phyloP scores from a whole-genome alignment of 2,888 invertebrate species.

The Patella depressa region DNA sequence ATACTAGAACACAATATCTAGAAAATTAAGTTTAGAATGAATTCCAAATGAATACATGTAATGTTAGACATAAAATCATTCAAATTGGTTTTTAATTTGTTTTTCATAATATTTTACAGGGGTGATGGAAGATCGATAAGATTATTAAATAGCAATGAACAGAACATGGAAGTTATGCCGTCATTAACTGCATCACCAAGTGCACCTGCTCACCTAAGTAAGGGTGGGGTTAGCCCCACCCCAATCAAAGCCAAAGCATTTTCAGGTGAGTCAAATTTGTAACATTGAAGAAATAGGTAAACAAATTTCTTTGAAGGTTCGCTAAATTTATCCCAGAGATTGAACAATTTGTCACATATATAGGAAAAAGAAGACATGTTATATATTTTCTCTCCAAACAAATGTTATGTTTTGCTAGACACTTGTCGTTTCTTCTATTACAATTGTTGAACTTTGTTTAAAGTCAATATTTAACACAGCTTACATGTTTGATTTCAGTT shows the following conservation, averaged over 20 bases:
- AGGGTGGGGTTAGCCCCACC: conserved; percentile 44
- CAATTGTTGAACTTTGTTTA: neutral
- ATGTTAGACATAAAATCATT: too few species aligned
- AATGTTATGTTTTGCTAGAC: neutral
- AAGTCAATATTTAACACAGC: neutral
- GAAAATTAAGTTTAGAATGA: too few species aligned
- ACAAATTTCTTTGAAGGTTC: too few species aligned
- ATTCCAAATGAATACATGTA: too few species aligned
- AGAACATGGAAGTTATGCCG: conserved; percentile 38
- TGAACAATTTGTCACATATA: too few species aligned
- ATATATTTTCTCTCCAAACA: too few species aligned
- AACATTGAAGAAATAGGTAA: too few species aligned
- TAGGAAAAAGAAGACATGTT: too few species aligned
- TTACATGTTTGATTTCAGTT: conserved; percentile 13
- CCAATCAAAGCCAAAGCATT: conserved; percentile 43
- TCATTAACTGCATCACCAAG: conserved; percentile 52
- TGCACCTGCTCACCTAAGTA: conserved; percentile 49
- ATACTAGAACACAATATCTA: too few species aligned
- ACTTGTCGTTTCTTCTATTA: neutral
- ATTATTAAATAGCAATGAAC: conserved; percentile 15
- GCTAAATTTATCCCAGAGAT: too few species aligned
- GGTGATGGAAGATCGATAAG: conserved; percentile 25
- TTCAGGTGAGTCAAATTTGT: conserved; percentile 24
- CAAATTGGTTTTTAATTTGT: too few species aligned
- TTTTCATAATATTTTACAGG: conserved; percentile 2